Conservation (phyloP, 2,888 invertebrate species). For the Catocala sponsa region DNA sequence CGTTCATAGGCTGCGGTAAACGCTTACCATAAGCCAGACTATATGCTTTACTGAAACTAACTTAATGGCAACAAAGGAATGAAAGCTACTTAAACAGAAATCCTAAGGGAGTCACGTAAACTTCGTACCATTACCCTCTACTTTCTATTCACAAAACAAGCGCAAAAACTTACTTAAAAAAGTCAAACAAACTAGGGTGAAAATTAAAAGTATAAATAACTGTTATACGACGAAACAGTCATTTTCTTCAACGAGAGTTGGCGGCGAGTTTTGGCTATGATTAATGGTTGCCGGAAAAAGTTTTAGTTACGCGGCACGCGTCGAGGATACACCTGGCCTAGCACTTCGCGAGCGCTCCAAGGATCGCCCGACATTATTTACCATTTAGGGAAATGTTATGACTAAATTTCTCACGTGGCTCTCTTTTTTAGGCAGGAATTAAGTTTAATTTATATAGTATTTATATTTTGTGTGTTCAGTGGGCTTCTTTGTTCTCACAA, state of each 20-base stretch:
- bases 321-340: conserved; percentile 45
- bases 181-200: conserved; percentile 30
- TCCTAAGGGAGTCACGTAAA: too few relatives aligned
- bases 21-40: too few relatives aligned
- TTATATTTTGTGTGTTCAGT: conserved; percentile 1
- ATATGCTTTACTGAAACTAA: too few relatives aligned
- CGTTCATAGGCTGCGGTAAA: too few relatives aligned
- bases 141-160: conserved; percentile 1
- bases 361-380: conserved; percentile 49
- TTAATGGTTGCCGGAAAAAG: conserved; percentile 61
- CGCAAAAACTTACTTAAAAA: conserved; percentile 17
- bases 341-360: conserved; percentile 35
- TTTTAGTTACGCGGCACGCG: conserved; percentile 48
- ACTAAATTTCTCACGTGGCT: conserved; percentile 35
- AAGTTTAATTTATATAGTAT: conserved; percentile 8
- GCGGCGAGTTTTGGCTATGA: conserved; percentile 64
- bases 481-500: not conserved
- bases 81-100: too few relatives aligned
- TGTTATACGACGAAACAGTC: conserved; percentile 30
- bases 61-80: too few relatives aligned
- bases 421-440: conserved; percentile 14
- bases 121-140: too few relatives aligned
- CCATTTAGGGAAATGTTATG: conserved; percentile 51
- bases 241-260: conserved; percentile 50
- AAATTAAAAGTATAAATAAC: conserved; percentile 47